These are phyloP conservation scores for Raphicerus campestris DNA, from an alignment of 2,113 vertebrate genomes.

Conservation along the genomic window DNA sequence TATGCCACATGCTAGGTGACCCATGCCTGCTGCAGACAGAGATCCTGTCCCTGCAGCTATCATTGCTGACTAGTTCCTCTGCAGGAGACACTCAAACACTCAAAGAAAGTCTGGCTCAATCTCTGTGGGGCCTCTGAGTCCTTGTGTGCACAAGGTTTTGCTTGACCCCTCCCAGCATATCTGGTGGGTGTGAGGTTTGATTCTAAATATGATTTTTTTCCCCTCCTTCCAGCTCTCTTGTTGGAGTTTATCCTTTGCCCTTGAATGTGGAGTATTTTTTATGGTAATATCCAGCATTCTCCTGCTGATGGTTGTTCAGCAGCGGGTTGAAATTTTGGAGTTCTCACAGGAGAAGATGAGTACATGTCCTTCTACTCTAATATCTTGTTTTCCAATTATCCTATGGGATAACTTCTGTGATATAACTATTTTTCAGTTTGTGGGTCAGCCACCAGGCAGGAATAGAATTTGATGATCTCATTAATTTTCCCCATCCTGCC, in stretches of 20 bases:
- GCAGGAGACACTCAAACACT: neutral
- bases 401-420: neutral
- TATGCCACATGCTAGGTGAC: neutral
- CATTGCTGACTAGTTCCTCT: neutral
- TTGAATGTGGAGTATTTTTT: neutral
- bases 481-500: neutral
- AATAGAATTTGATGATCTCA: neutral
- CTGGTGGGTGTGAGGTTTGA: neutral
- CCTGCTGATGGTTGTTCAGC: neutral
- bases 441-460: neutral
- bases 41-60: accelerated
- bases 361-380: neutral
- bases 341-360: neutral
- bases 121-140: neutral
- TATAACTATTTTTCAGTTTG: neutral
- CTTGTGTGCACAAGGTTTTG: neutral
- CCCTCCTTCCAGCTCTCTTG: neutral
- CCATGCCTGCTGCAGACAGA: neutral
- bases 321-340: neutral
- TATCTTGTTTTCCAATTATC: neutral
- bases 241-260: neutral
- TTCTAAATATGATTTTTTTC: neutral
- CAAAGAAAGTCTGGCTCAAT: neutral
- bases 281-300: neutral
- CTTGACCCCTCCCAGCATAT: neutral